phyloP scores from a whole-genome alignment of 2,888 invertebrate genomes.

The Synergus laeviventris region DNA sequence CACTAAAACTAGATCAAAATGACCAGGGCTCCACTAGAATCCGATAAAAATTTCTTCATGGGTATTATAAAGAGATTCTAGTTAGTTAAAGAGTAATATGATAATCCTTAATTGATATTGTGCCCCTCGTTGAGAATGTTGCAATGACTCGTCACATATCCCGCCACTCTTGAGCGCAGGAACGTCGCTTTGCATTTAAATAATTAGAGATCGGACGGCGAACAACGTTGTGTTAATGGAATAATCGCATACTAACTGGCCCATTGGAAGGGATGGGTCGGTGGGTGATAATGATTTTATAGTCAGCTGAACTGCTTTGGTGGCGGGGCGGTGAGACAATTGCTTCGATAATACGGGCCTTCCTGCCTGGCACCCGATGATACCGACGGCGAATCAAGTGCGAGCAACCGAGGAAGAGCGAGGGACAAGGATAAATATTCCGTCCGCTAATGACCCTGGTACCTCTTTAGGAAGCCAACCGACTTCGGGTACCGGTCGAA shows the following conservation, averaged over 20 bases:
- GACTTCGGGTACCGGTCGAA: conserved; percentile 64
- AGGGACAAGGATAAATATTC: conserved; percentile 67
- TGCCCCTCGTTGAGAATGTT: conserved; percentile 45
- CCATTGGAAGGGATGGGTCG: conserved; percentile 57
- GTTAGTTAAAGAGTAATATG: too few species aligned
- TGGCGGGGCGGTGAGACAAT: conserved; percentile 73
- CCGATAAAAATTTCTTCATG: too few species aligned
- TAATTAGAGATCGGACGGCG: conserved; percentile 72
- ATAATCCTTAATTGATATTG: conserved; percentile 29
- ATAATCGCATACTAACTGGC: conserved; percentile 70
- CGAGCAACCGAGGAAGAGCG: conserved; percentile 64
- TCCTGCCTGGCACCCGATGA: conserved; percentile 76
- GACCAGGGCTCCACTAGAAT: too few species aligned
- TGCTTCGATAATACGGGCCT: conserved; percentile 75
- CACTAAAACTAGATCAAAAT: too few species aligned
- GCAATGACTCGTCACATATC: neutral
- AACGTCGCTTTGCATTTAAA: conserved; percentile 61
- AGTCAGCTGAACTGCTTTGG: conserved; percentile 67
- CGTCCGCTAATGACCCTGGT: conserved; percentile 68
- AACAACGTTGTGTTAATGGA: conserved; percentile 72
- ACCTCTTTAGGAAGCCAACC: conserved; percentile 59
- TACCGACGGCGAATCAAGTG: conserved; percentile 74
- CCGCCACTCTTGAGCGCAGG: conserved; percentile 8
- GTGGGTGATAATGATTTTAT: conserved; percentile 74
- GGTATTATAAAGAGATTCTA: too few species aligned